Evolutionary conservation across 2,888 invertebrate genomes (phyloP).

Genomic region (Mythimna impura): DNA sequence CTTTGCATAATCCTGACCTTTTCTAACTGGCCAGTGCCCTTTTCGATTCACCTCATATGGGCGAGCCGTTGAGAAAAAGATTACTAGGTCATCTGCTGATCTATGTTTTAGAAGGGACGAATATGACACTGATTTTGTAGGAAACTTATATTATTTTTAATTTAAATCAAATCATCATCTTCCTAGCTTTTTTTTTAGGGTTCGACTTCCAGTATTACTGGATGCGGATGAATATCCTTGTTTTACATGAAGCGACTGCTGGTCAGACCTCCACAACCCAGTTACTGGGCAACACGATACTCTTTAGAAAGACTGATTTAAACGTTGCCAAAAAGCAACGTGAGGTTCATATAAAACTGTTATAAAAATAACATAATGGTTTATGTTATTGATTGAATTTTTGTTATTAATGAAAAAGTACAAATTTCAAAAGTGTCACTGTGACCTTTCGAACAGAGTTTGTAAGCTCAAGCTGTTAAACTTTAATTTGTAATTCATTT

Average conservation of each 20-base stretch:
- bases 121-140: background rate
- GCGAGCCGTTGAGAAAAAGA: slow-evolving; percentile 53
- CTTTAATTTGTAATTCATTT: slow-evolving; percentile 7
- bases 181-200: no score
- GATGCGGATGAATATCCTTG: no score
- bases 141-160: background rate
- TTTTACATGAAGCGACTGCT: no score
- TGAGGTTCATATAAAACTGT: no score
- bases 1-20: slow-evolving; percentile 65
- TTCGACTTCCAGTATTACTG: no score
- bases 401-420: background rate
- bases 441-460: background rate
- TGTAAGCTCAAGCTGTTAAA: background rate
- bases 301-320: no score
- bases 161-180: no score
- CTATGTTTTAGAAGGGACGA: slow-evolving; percentile 40
- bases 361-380: no score
- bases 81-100: slow-evolving; percentile 63
- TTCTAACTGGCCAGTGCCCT: slow-evolving; percentile 66
- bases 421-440: background rate
- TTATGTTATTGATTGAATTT: no score
- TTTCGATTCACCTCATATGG: slow-evolving; percentile 57
- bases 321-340: background rate
- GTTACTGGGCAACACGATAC: no score
- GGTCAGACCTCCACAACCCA: no score